Evolutionary conservation across 2,113 vertebrate species (phyloP).

Genomic region (Brachionichthys hirsutus): DNA sequence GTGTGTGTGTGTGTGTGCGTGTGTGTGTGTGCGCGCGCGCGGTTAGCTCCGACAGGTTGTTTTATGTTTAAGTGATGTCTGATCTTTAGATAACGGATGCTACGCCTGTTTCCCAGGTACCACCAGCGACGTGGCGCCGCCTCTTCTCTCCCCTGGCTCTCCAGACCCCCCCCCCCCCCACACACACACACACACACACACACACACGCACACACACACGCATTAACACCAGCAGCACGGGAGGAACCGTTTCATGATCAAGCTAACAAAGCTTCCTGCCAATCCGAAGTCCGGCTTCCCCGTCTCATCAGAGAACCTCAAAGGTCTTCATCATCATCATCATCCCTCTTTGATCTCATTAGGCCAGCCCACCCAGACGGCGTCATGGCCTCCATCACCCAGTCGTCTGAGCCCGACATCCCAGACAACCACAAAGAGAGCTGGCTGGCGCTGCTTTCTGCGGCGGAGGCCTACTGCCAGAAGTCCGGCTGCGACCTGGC

Average conservation of each 20-base stretch:
- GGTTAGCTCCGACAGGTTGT: conserved; percentile 1
- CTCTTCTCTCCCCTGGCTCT: conserved; percentile 77
- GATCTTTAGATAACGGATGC: too few relatives aligned
- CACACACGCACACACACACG: too few relatives aligned
- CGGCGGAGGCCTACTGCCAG: conserved; percentile 84
- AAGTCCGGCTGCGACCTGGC: conserved; percentile 87
- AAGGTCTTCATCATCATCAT: conserved; percentile 17
- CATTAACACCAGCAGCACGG: too few relatives aligned
- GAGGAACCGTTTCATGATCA: too few relatives aligned
- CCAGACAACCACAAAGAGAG: conserved; percentile 87
- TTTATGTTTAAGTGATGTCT: background rate
- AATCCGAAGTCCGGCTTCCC: background rate
- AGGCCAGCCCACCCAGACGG: background rate
- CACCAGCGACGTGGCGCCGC: conserved; percentile 66
- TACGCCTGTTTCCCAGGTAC: conserved; percentile 60
- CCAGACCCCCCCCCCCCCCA: conserved; percentile 38
- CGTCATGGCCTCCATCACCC: conserved; percentile 74
- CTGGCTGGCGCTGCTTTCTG: conserved; percentile 85
- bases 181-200: too few relatives aligned
- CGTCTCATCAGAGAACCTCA: background rate
- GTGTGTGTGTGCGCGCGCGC: background rate
- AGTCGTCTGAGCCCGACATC: conserved; percentile 74
- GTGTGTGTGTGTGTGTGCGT: too few relatives aligned
- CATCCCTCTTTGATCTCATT: conserved; percentile 4
- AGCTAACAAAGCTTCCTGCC: conserved; percentile 37